phyloP scores from a whole-genome alignment of 2,113 vertebrate genomes.

The Pampusana beccarii region DNA sequence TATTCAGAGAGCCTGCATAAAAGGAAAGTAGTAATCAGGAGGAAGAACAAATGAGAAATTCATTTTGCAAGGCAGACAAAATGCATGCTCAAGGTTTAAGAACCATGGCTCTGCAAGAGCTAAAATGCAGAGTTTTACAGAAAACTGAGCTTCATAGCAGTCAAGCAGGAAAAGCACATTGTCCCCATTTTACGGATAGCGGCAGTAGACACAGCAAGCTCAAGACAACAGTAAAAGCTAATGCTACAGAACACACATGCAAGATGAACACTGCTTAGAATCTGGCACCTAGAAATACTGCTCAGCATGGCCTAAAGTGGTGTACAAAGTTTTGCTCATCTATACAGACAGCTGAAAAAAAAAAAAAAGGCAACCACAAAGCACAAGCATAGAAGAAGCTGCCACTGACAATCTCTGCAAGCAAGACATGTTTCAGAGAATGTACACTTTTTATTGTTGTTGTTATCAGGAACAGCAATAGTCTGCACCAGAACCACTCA shows the following conservation, averaged over 20 bases:
- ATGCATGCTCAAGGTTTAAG: not conserved
- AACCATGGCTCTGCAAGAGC: not conserved
- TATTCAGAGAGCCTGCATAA: conserved; percentile 82
- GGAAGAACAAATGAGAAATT: not conserved
- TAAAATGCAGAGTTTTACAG: not conserved
- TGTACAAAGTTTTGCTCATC: not conserved
- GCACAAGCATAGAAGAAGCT: not conserved
- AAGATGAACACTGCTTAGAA: not conserved
- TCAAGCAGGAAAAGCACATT: not conserved
- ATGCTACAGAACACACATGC: not conserved
- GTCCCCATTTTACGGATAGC: not conserved
- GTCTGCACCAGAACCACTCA: not conserved
- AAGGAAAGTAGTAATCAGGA: not conserved
- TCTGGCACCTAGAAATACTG: not conserved
- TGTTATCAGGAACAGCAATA: not conserved
- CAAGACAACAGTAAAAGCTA: not conserved
- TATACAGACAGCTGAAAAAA: not conserved
- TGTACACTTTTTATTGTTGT: not conserved
- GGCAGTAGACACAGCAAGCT: not conserved
- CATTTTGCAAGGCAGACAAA: not conserved
- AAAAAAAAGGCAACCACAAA: not conserved
- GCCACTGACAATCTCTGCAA: not conserved
- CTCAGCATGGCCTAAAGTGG: not conserved
- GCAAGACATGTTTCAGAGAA: not conserved
- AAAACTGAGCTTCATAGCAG: not conserved